Evolutionary conservation across 2,888 invertebrate species (phyloP).

Genomic region (Nomada goodeniana): DNA sequence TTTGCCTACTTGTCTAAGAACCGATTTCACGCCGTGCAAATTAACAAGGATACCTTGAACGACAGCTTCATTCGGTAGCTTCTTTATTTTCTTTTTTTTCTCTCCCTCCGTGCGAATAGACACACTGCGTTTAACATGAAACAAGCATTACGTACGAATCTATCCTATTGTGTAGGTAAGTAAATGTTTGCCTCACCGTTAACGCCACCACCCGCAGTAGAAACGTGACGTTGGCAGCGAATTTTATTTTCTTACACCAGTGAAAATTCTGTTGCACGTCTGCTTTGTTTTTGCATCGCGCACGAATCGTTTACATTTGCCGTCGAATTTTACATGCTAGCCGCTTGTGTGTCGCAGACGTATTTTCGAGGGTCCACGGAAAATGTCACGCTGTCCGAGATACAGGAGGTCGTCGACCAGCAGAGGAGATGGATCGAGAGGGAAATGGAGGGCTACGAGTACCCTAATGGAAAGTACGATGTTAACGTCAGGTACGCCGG

Average conservation of each 20-base stretch:
- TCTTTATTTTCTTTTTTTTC: not conserved
- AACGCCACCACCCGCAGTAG: too few species aligned
- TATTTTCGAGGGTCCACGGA: constrained; percentile 72
- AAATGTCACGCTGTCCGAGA: constrained; percentile 82
- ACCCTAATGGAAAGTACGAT: constrained; percentile 86
- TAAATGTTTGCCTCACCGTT: constrained; percentile 1
- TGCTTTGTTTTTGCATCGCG: constrained; percentile 6
- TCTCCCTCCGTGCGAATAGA: not conserved
- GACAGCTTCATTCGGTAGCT: too few species aligned
- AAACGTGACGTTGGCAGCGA: too few species aligned
- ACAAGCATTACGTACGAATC: too few species aligned
- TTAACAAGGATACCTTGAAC: too few species aligned
- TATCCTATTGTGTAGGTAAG: constrained; percentile 19
- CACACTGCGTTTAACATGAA: not conserved
- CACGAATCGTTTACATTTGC: not conserved
- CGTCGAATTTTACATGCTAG: not conserved
- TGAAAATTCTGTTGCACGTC: not conserved
- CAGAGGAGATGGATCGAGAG: constrained; percentile 86
- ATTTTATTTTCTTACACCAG: not conserved
- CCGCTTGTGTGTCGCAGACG: constrained; percentile 67
- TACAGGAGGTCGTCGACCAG: constrained; percentile 86
- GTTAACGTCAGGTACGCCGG: constrained; percentile 84
- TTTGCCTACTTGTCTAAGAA: too few species aligned
- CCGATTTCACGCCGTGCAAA: too few species aligned
- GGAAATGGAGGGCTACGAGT: constrained; percentile 87